Percentiles rank a stretch among this genome's conserved stretches.
phyloP scores from a whole-genome alignment of 2,113 vertebrate species.

The Coturnix japonica region DNA sequence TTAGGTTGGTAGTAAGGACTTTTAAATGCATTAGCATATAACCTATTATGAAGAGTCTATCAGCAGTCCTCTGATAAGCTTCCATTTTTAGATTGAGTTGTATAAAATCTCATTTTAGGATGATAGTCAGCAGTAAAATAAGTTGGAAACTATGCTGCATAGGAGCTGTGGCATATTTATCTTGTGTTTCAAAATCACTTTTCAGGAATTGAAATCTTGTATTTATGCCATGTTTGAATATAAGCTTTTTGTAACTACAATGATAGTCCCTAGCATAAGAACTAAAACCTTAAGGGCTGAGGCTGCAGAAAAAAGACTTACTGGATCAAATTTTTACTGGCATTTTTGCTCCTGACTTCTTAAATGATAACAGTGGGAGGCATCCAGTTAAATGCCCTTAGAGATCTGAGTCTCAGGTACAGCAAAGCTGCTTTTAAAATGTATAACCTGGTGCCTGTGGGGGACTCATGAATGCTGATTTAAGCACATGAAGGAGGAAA shows the following conservation, averaged over 20 bases:
- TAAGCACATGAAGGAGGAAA: background rate
- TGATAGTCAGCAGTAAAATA: constrained; percentile 49
- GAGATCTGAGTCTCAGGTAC: background rate
- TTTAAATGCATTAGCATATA: constrained; percentile 1
- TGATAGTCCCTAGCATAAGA: background rate
- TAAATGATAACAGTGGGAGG: background rate
- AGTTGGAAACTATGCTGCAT: constrained; percentile 15
- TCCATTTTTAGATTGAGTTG: constrained; percentile 23
- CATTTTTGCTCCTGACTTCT: background rate
- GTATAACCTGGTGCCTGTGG: background rate
- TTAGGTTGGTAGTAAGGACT: background rate
- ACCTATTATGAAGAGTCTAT: background rate
- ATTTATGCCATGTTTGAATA: constrained; percentile 19
- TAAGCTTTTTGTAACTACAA: constrained; percentile 16
- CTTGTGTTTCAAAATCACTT: constrained; percentile 27
- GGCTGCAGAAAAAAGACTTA: background rate
- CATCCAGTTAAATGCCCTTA: background rate
- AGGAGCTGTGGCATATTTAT: constrained; percentile 21
- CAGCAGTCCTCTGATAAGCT: constrained; percentile 14
- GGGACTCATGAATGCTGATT: background rate
- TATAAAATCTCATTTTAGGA: constrained; percentile 63
- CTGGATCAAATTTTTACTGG: background rate
- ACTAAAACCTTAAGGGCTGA: background rate
- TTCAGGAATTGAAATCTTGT: constrained; percentile 24
- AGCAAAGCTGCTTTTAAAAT: background rate